A percentile compares a stretch with the other conserved stretches of the same genome.
Evolutionary conservation across 2,113 vertebrate genomes (phyloP).

Genomic region (Gambusia affinis): DNA sequence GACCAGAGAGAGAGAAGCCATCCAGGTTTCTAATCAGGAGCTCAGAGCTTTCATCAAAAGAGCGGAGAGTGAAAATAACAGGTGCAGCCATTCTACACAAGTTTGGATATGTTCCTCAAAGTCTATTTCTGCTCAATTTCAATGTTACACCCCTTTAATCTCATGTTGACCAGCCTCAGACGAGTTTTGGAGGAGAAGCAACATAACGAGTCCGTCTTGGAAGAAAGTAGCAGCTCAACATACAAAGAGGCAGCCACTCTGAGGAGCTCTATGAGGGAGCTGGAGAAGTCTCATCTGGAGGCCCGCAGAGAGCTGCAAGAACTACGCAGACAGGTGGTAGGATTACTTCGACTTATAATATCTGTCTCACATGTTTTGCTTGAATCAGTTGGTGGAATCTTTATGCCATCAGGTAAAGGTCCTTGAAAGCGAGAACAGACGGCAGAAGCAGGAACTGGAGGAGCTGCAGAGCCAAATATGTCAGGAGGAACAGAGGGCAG

Average conservation of each 20-base stretch:
- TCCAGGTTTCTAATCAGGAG: conserved; percentile 80
- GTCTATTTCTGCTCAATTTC: background rate
- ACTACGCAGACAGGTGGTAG: conserved; percentile 80
- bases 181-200: conserved; percentile 78
- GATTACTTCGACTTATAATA: conserved; percentile 10
- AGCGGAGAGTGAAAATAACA: conserved; percentile 83
- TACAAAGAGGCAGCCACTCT: conserved; percentile 76
- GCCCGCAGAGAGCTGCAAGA: conserved; percentile 80
- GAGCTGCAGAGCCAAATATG: conserved; percentile 75
- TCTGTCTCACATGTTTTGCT: conserved; percentile 23
- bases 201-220: conserved; percentile 76
- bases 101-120: background rate
- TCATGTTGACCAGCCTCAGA: conserved; percentile 73
- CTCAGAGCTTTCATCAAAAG: conserved; percentile 77
- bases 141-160: background rate
- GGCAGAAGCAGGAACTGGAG: conserved; percentile 71
- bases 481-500: conserved; percentile 74
- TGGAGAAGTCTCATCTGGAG: conserved; percentile 75
- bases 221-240: conserved; percentile 70
- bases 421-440: conserved; percentile 76
- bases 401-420: conserved; percentile 77
- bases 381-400: conserved; percentile 5
- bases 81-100: conserved; percentile 61
- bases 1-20: conserved; percentile 76
- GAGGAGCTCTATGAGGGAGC: conserved; percentile 72